Evolutionary conservation across 2,113 vertebrate genomes (phyloP), one percentile per base, ranked within the genome.

Genomic region (Oceanodroma tethys): DNA sequence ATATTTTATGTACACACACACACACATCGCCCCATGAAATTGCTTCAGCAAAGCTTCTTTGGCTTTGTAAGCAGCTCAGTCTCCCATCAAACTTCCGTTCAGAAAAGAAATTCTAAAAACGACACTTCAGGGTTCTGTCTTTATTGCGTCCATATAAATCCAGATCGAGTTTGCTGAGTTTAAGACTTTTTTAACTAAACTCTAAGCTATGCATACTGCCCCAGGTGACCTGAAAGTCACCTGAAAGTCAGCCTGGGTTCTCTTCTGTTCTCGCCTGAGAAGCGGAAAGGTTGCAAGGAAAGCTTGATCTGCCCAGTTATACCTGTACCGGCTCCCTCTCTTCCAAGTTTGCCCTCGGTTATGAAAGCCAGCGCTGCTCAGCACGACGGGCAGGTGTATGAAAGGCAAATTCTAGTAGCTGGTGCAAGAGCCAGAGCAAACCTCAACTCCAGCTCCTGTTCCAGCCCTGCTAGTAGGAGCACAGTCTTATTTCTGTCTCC

Each of bases 371-470:
- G 4, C 65, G 2, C 27, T 2, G 27, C 10, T 36, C 38, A 38
- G 47, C 18, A 1, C 1, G 13, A 18, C 2, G 5, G 30, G 14
- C 18, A 17, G n/a, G 62, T 7, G 8, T 1, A 3, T 1, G 9
- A 40, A 42, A 38, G 58, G 53, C 36, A 17, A 32, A 29, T 16
- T 9, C 23, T 6, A 26, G 36, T 3, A 11, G 10, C 1, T 21
- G 53, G 10, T 11, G 21, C 74, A 5, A 38, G 45, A 53, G 52
- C 67, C 60, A 21, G 16, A 45, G 65, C 40, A 26, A 30, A 42
- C 7, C 56, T 25, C 66, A 13, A 7, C 36, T 19, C 36, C 70
- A 32, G 55, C 42, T 76, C 62, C 55, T 25, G 18, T 22, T 13
- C 56, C 42, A 21, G 67, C n/a, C 8, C 34, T 18, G 38, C 45